Evolutionary conservation across 2,113 vertebrate species (phyloP), one percentile per base, ranked within the genome.

Genomic region (Herpetotheres cachinnans): DNA sequence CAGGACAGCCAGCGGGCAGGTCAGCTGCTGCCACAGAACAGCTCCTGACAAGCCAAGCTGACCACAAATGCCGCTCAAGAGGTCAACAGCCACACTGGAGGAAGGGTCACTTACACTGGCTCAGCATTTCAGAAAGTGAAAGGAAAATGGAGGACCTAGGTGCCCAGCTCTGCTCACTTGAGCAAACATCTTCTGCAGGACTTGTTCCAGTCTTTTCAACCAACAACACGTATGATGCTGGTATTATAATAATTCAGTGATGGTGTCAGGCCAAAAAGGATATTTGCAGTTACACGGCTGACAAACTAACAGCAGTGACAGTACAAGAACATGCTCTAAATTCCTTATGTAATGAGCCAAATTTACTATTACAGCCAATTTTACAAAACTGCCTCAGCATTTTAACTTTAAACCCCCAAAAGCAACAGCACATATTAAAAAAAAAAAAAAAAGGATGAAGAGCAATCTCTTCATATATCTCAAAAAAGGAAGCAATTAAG

Each of bases 401-500:
- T 94, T 89, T 76, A 83, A 86, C 62, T 88, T 93, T 21, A 82
- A 90, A 65, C 25, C 30, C 21, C 5, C 65, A 91, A 77, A 93
- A 79, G 62, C n/a, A 65, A 50, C 29, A 80, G 46, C 20, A 67
- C 16, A 30, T 67, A 67, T 15, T 44, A 11, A 72, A 84, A 81
- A 69, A 52, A 50, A 50, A 12, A 26, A 34, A 25, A 11, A 54
- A 50, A 34, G 44, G 2, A 61, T 5, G 6, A 90, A 88, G 26
- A 86, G 59, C 36, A 77, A 89, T 91, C 65, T 93, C 72, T 91
- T 86, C 54, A 69, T 82, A 40, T 38, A 72, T 76, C 81, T 87
- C 61, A 79, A 59, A 90, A 96, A 95, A 82, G 70, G 66, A 96
- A 91, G 91, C 74, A 91, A 94, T 95, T 95, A 96, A 88, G 82